Conservation (phyloP, 2,888 invertebrate species). For the Julus scanicus region DNA sequence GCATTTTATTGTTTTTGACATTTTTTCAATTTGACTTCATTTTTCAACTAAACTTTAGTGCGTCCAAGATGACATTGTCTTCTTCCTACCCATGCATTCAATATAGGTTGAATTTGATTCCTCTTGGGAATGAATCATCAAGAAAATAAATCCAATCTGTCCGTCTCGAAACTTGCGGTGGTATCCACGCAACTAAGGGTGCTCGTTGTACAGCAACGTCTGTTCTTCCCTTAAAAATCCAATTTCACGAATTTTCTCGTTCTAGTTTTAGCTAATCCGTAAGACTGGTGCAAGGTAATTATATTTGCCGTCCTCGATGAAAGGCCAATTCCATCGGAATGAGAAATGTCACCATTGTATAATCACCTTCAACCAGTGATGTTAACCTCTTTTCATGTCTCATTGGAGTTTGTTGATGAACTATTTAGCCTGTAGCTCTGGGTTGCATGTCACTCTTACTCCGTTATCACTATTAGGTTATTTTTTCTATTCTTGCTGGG, state of each 20-base stretch:
- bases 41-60: neutral
- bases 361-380: slow-evolving; percentile 3
- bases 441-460: neutral
- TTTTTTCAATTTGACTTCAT: neutral
- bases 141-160: slow-evolving; percentile 35
- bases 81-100: neutral
- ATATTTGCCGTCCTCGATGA: slow-evolving; percentile 40
- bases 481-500: neutral
- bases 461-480: neutral
- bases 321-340: slow-evolving; percentile 23
- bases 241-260: slow-evolving; percentile 4
- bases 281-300: slow-evolving; percentile 35
- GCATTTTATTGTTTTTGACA: neutral
- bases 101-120: neutral
- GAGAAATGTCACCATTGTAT: slow-evolving; percentile 37
- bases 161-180: slow-evolving; percentile 19
- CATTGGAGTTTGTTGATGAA: slow-evolving; percentile 40
- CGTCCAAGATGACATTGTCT: neutral
- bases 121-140: slow-evolving; percentile 39
- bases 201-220: slow-evolving; percentile 1
- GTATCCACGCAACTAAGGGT: slow-evolving; percentile 23
- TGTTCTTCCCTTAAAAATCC: neutral
- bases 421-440: neutral
- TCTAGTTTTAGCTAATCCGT: slow-evolving; percentile 39
- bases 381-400: neutral